Base-by-base conservation (phyloP, 1,140 invertebrate genomes). In the Diorhabda elongata region DNA sequence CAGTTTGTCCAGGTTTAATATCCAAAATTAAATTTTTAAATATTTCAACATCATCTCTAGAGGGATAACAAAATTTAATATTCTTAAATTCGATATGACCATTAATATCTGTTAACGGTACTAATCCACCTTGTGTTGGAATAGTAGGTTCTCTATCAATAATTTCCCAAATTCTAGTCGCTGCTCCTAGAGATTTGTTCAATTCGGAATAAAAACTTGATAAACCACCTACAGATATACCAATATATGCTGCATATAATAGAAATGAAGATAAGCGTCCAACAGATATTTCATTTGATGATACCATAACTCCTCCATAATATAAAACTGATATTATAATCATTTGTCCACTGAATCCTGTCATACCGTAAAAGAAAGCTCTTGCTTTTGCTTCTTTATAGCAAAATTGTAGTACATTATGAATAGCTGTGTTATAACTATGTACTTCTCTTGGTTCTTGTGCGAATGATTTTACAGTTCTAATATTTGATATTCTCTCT, bases 291-390 rank as follows among this genome's bases (percentile, higher is more conserved):
- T 89, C 82, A 57, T 91, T 87, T 9, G 90, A 87, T 1, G 91
- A 87, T 45, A 98, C 93, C 88, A 98, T 90, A 8, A 89, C 84
- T 6, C 95, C 95, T 11, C 97, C 97, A 78, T 95, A 96, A 81
- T 98, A 98, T 2, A 99, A 84, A 8, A 98, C 95, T 3, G 93
- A 90, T 44, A 98, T 86, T 65, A 98, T 91, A 47, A 98, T 92
- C 0, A 91, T 84, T 81, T 99, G 98, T 4, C 97, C 97, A 63
- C 93, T 91, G 44, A 98, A 87, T 9, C 97, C 96, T 71, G 95
- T 94, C 87, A 94, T 85, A 72, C 94, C 96, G 85, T 94, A 99
- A 84, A 98, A 98, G 69, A 94, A 83, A 26, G 91, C 94, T 77
- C 89, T 88, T 8, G 93, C 94, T 61, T 92, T 83, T 9, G 95